Evolutionary conservation across 1,140 invertebrate genomes (phyloP), one percentile per base, ranked within the genome.

Genomic region (Drosophila pseudoobscura): DNA sequence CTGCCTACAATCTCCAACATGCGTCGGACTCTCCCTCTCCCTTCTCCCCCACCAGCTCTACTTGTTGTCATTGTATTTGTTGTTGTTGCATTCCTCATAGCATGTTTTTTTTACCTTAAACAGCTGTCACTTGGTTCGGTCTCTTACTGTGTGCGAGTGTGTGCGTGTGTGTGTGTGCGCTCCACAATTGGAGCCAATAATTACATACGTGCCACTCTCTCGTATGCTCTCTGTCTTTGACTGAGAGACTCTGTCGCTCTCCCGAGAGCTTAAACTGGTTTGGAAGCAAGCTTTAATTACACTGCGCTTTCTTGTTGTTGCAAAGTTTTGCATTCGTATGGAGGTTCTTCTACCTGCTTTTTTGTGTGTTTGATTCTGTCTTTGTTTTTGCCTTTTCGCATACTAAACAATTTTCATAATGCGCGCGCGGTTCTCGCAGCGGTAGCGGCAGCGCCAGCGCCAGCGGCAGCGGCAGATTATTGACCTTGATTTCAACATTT

Each of bases 401-500:
- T 75, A 78, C 83, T 85, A 80, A 87, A 68, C 70, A 78, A 78
- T 77, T 87, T 70, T 69, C 64, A n/a, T 43, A 46, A 53, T 72
- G 77, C 75, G 77, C 57, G 58, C 58, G 61, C 66, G 43, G 35
- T 39, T 39, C 35, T 39, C 35, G 35, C 35, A 39, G 35, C 11
- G 35, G 11, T 39, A 50, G 69, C 39, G 53, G 44, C 64, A 88
- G 83, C 20, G 20, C 20, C 17, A 17, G 17, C 17, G 17, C 17
- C 35, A 39, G 35, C 35, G 35, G 11, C 11, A 50, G 69, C 39
- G 53, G 46, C 64, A 88, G 83, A 88, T 88, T 88, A 88, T 88
- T 88, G 83, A 88, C 83, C 83, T 88, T 88, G 83, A 84, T 88
- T 74, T 39, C 73, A 88, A 71, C 56, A 74, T 72, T 74, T 79